Percentiles rank a stretch among this genome's conserved stretches.
These are phyloP conservation scores for Danionella cerebrum DNA, from an alignment of 2,113 vertebrate species.

Conservation along the genomic window DNA sequence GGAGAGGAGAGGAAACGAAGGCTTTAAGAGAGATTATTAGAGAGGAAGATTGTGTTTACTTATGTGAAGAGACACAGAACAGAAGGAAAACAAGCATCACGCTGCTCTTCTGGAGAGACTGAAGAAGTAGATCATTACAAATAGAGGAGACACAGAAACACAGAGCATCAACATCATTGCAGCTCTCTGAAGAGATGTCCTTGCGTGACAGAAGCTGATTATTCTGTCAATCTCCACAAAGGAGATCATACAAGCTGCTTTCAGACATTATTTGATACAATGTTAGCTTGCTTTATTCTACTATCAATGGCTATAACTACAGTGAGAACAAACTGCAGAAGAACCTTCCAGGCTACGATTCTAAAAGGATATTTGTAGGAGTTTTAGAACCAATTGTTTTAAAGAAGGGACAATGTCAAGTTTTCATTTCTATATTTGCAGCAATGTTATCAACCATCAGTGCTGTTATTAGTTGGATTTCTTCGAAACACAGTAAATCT, in stretches of 20 bases:
- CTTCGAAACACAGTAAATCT: too few species aligned
- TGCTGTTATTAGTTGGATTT: too few species aligned
- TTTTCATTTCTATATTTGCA: too few species aligned
- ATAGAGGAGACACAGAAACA: constrained; percentile 12
- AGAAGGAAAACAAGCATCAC: neutral
- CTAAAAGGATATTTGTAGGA: too few species aligned
- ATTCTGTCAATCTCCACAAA: neutral
- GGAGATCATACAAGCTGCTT: neutral
- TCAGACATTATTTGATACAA: too few species aligned
- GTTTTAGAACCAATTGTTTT: too few species aligned
- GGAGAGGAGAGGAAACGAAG: neutral
- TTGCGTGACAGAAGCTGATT: neutral
- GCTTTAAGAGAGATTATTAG: constrained; percentile 7
- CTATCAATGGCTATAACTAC: too few species aligned
- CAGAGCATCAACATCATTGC: constrained; percentile 38
- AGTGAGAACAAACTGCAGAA: too few species aligned
- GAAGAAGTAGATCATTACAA: constrained; percentile 11
- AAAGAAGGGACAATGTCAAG: too few species aligned
- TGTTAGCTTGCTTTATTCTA: too few species aligned
- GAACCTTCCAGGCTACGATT: too few species aligned
- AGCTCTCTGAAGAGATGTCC: constrained; percentile 28
- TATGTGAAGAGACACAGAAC: neutral
- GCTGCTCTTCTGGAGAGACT: neutral
- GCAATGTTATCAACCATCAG: too few species aligned
- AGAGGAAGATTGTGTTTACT: neutral